These are phyloP conservation scores for Caenorhabditis inopinata DNA, from an alignment of 1,140 invertebrate species.

Conservation along the genomic window DNA sequence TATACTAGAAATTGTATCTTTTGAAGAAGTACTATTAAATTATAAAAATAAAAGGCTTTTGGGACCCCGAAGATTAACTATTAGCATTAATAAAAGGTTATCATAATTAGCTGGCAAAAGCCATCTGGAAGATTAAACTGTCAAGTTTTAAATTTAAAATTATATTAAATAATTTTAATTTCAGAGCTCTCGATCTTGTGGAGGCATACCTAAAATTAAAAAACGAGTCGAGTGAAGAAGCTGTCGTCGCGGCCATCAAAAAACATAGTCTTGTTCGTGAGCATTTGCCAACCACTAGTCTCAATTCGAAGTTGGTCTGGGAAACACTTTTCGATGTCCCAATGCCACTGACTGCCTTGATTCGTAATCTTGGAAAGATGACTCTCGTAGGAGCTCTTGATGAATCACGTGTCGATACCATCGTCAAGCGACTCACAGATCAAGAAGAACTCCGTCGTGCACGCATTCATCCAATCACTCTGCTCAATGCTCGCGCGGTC, in stretches of 20 bases:
- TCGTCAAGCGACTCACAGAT: slow-evolving; percentile 68
- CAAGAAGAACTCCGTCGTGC: slow-evolving; percentile 68
- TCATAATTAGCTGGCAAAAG: too few species aligned
- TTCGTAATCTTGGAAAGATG: too few species aligned
- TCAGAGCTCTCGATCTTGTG: slow-evolving; percentile 68
- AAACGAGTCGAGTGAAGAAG: slow-evolving; percentile 70
- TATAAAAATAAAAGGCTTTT: too few species aligned
- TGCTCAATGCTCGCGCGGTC: slow-evolving; percentile 71
- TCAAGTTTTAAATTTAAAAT: not conserved
- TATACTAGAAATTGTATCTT: too few species aligned
- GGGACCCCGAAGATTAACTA: too few species aligned
- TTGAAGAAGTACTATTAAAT: too few species aligned
- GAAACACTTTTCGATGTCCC: slow-evolving; percentile 70
- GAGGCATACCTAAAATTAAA: slow-evolving; percentile 59
- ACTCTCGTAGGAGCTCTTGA: too few species aligned
- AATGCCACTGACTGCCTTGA: slow-evolving; percentile 70
- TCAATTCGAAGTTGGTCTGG: slow-evolving; percentile 74
- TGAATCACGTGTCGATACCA: too few species aligned
- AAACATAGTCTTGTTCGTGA: slow-evolving; percentile 67
- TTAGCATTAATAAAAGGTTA: too few species aligned
- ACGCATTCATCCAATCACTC: slow-evolving; percentile 71
- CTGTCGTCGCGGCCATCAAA: slow-evolving; percentile 67
- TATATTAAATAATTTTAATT: too few species aligned
- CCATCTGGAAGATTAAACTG: too few species aligned
- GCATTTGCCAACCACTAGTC: slow-evolving; percentile 73